These are phyloP conservation scores for Teleogryllus occipitalis DNA, from an alignment of 1,140 invertebrate genomes.

Conservation along the genomic window DNA sequence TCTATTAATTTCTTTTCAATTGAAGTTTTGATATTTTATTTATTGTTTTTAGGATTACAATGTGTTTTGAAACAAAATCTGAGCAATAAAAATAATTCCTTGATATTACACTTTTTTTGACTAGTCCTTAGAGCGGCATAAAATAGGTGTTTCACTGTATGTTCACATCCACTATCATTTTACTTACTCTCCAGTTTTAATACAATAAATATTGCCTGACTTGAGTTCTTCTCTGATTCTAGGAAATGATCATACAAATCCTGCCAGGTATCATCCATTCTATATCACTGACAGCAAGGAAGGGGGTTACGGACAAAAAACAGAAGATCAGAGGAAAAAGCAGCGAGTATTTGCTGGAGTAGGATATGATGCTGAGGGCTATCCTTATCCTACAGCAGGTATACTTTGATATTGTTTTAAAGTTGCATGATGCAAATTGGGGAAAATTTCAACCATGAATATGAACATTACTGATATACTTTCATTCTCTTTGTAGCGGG, in stretches of 20 bases:
- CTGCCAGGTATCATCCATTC: conserved; percentile 79
- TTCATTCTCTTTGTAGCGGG: conserved; percentile 38
- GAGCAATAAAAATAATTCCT: too few relatives aligned
- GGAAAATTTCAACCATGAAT: too few relatives aligned
- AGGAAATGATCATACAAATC: conserved; percentile 41
- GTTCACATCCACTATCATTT: not conserved
- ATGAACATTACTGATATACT: too few relatives aligned
- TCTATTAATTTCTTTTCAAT: too few relatives aligned
- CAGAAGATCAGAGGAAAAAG: conserved; percentile 52
- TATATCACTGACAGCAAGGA: conserved; percentile 83
- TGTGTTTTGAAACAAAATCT: too few relatives aligned
- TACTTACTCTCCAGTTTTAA: too few relatives aligned
- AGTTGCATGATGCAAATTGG: too few relatives aligned
- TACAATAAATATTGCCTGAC: not conserved
- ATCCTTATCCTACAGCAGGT: conserved; percentile 71
- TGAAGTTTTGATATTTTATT: too few relatives aligned
- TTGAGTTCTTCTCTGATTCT: not conserved
- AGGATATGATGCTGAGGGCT: conserved; percentile 59
- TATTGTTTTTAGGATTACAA: too few relatives aligned
- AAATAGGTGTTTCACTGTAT: not conserved
- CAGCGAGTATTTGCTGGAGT: conserved; percentile 76
- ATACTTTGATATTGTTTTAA: conserved; percentile 20
- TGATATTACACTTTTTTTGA: too few relatives aligned
- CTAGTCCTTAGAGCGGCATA: too few relatives aligned
- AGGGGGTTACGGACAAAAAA: conserved; percentile 74